Percentiles rank a stretch among this genome's conserved stretches.
These are phyloP conservation scores for Anomalospiza imberbis DNA, from an alignment of 2,797 vertebrate genomes.

Conservation along the genomic window DNA sequence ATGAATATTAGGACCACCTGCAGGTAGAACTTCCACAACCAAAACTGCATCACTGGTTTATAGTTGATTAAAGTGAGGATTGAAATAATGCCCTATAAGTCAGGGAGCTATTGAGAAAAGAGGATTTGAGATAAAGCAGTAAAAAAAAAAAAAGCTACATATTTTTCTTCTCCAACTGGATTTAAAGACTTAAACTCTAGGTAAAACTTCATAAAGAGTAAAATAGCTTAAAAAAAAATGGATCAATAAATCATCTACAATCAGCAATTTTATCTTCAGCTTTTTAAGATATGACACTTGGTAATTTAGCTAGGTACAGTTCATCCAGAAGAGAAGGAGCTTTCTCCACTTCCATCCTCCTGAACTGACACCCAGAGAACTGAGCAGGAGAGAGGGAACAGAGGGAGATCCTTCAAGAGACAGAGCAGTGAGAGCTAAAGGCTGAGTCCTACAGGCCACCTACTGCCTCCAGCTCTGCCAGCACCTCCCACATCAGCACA, in stretches of 20 bases:
- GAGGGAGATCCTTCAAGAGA: background rate
- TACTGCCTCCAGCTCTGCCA: background rate
- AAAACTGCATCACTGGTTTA: background rate
- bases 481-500: background rate
- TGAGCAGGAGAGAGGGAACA: background rate
- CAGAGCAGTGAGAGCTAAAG: background rate
- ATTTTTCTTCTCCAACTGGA: background rate
- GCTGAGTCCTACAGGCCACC: background rate
- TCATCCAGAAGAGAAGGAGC: background rate
- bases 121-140: slow-evolving; percentile 5
- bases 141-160: background rate
- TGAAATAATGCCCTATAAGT: slow-evolving; percentile 30
- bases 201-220: background rate
- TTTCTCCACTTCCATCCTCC: background rate
- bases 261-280: background rate
- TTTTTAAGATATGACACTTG: background rate
- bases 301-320: background rate
- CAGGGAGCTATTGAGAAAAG: background rate
- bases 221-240: background rate
- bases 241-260: background rate
- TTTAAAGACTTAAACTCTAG: background rate
- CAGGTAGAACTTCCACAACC: background rate
- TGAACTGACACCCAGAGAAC: background rate
- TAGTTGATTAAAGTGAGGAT: background rate
- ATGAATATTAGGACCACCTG: background rate